These are phyloP conservation scores for Bos indicus DNA, from an alignment of 2,113 vertebrate genomes.

Conservation along the genomic window DNA sequence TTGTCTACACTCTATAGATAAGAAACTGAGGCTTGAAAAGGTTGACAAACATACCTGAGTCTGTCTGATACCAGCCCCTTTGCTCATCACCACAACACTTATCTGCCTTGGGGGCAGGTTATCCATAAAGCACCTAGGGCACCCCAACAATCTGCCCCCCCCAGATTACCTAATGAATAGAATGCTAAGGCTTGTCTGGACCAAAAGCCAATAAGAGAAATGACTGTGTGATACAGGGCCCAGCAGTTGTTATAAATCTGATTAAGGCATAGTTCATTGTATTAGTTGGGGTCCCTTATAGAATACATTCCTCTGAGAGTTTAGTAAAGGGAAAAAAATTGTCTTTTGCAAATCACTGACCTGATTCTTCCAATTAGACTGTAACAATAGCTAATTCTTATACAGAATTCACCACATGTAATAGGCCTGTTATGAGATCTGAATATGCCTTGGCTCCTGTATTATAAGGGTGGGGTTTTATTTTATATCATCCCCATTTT, in stretches of 20 bases:
- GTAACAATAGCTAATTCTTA: neutral
- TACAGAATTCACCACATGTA: neutral
- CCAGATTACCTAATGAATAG: neutral
- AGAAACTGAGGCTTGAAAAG: neutral
- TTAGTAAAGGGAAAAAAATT: neutral
- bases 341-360: neutral
- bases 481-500: neutral
- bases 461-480: neutral
- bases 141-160: neutral
- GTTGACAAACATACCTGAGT: neutral
- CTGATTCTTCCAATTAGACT: neutral
- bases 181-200: neutral
- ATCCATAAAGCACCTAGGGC: neutral
- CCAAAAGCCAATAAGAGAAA: neutral
- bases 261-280: neutral
- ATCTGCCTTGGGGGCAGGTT: neutral
- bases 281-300: neutral
- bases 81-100: neutral
- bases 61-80: neutral
- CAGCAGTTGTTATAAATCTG: neutral
- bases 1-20: neutral
- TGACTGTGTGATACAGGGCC: neutral
- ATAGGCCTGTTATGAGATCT: neutral
- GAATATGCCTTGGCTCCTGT: neutral
- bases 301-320: neutral